Base-by-base conservation (phyloP, 2,113 vertebrate genomes). In the Lycaon pictus region DNA sequence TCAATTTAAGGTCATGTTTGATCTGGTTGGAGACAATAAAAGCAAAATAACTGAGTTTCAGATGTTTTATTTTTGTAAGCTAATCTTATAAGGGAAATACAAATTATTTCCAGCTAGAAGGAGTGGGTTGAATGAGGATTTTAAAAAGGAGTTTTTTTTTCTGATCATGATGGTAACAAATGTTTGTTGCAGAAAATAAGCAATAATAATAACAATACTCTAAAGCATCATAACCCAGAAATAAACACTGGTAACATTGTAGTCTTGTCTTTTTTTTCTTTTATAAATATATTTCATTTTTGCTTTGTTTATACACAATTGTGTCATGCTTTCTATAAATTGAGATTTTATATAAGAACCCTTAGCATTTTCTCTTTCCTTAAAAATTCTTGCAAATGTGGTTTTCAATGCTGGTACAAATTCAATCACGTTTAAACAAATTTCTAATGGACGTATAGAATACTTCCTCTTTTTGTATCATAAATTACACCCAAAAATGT, bases 271-370 rank as follows among this genome's bases (percentile, higher is more conserved):
- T 43, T 35, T 16, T 58, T 77, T 65, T 51, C 22, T 4, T 95
- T 23, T 76, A 25, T 55, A 90, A 55, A 25, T n/a, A 3, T 60
- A 32, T 77, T 95, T 92, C 3, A 29, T 90, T 93, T 95, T 94
- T 91, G 51, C n/a, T 51, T 86, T 86, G n/a, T 37, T 76, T 55
- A 55, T 32, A 51, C 5, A 81, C 23, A 43, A 13, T 89, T 93
- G 11, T 76, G 43, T 72, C 15, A 20, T 67, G 13, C 37, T 69
- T 13, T 71, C 3, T 25, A 0, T 32, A 93, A 65, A 22, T 22
- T 69, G 15, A 65, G 8, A 37, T 55, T 84, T 93, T 88, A 56
- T 12, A 60, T 56, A 27, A 23, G 22, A 56, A 48, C 23, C 11
- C 25, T 89, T 15, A 55, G 13, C 48, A 77, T 58, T 89, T 94